Evolutionary conservation across 1,140 invertebrate species (phyloP).

Genomic region (Meloidogyne floridensis): DNA sequence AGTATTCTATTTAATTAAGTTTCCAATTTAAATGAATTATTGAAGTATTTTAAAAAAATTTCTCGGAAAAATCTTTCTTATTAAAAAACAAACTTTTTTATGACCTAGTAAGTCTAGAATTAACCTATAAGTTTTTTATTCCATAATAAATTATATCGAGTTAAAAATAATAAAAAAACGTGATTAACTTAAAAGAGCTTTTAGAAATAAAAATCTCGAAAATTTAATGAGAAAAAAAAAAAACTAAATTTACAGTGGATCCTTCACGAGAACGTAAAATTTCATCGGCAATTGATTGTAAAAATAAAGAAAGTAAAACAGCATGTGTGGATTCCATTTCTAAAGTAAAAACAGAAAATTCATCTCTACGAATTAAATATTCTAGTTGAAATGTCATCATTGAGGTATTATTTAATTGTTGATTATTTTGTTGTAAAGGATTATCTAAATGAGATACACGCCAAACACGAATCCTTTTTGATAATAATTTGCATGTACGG

Average conservation of each 20-base stretch:
- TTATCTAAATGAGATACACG: constrained; percentile 48
- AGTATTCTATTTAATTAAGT: too few relatives aligned
- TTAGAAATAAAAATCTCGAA: neutral
- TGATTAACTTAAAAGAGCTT: too few relatives aligned
- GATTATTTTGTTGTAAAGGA: neutral
- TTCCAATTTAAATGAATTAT: too few relatives aligned
- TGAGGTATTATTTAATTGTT: constrained; percentile 7
- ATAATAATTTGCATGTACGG: constrained; percentile 34
- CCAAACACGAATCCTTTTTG: constrained; percentile 53
- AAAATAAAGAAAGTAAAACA: constrained; percentile 54
- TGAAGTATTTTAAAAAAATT: too few relatives aligned
- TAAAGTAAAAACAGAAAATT: constrained; percentile 42
- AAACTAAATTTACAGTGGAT: constrained; percentile 22
- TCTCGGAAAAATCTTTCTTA: too few relatives aligned
- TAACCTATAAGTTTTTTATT: neutral
- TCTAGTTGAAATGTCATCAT: constrained; percentile 54
- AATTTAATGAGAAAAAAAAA: neutral
- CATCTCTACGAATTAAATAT: constrained; percentile 46
- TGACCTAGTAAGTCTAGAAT: too few relatives aligned
- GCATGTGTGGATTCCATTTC: constrained; percentile 42
- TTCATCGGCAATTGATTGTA: constrained; percentile 53
- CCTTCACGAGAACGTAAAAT: constrained; percentile 38
- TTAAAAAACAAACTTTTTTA: too few relatives aligned
- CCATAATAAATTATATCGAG: neutral
- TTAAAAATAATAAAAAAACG: neutral